phyloP scores from a whole-genome alignment of 2,888 invertebrate genomes.

The Idaea biselata region DNA sequence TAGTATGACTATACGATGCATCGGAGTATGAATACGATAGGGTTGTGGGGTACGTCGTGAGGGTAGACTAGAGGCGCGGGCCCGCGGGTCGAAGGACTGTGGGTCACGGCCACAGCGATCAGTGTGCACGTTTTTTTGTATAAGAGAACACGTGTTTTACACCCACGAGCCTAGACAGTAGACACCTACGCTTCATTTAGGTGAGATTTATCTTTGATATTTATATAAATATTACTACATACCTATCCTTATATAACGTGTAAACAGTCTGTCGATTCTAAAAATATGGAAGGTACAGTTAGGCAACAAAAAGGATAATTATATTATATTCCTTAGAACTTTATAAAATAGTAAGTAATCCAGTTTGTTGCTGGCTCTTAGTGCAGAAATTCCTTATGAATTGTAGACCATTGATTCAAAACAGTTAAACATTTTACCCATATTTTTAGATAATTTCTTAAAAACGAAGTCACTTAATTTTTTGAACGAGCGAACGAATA shows the following conservation, averaged over 20 bases:
- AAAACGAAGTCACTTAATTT: no score
- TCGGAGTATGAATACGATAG: slow-evolving; percentile 71
- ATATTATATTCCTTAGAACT: no score
- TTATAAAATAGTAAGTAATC: no score
- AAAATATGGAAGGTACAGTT: no score
- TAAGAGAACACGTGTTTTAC: slow-evolving; percentile 48
- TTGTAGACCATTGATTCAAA: no score
- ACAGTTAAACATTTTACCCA: no score
- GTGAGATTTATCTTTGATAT: slow-evolving; percentile 38
- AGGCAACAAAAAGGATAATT: no score
- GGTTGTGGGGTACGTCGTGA: slow-evolving; percentile 55
- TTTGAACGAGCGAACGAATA: no score
- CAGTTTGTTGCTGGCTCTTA: no score
- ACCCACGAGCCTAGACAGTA: slow-evolving; percentile 16
- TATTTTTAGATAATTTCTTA: no score
- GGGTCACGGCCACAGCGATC: slow-evolving; percentile 59
- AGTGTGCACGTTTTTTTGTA: slow-evolving; percentile 63
- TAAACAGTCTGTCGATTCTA: background rate
- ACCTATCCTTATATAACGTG: background rate
- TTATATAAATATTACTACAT: slow-evolving; percentile 8
- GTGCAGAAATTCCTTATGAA: no score
- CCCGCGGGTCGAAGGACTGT: slow-evolving; percentile 65
- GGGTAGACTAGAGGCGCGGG: slow-evolving; percentile 54
- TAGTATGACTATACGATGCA: slow-evolving; percentile 45
- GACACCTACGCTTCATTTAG: slow-evolving; percentile 49